Base-by-base conservation (phyloP, 1,140 invertebrate species). In the Formica exsecta region DNA sequence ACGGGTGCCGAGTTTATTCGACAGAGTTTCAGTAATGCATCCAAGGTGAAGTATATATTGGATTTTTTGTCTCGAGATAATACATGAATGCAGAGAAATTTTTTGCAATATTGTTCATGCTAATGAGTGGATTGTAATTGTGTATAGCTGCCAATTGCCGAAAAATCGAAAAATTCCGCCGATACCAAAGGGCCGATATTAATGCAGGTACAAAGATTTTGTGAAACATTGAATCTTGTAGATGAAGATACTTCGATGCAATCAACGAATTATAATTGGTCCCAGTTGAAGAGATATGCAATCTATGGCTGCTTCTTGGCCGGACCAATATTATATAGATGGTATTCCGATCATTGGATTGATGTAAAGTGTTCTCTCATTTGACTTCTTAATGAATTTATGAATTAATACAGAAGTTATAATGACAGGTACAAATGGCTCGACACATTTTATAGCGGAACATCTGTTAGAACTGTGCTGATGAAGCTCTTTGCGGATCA, bases 401-500 rank as follows among this genome's bases (percentile, higher is more conserved):
- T 2, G 5, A 61, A 83, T 62, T 73, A 73, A 81, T 61, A 19
- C 5, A 25, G 16, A 71, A 6, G 9, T 51, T 51, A 73, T 76
- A 36, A 68, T 29, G 83, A 91, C 90, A 98, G 98, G 97, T 98
- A 98, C 92, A 97, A 96, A 94, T 97, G 96, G 95, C 91, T 98
- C 74, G 98, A 98, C 92, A 94, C 94, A 59, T 96, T 96, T 74
- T 97, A 97, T 90, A 95, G 96, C 1, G 97, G 97, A 3, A 97
- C 96, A 1, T 92, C 96, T 0, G 93, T 95, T 11, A 96, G 95
- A 89, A 96, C 96, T 0, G 96, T 98, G 4, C 89, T 96, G 0
- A 96, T 96, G 83, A 98, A 98, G 95, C 94, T 98, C 22, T 89
- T 97, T 0, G 92, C 96, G n/a, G 98, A 98, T 92, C 98, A 98